phyloP scores from a whole-genome alignment of 2,888 invertebrate genomes.

The Alviniconcha strummeri region DNA sequence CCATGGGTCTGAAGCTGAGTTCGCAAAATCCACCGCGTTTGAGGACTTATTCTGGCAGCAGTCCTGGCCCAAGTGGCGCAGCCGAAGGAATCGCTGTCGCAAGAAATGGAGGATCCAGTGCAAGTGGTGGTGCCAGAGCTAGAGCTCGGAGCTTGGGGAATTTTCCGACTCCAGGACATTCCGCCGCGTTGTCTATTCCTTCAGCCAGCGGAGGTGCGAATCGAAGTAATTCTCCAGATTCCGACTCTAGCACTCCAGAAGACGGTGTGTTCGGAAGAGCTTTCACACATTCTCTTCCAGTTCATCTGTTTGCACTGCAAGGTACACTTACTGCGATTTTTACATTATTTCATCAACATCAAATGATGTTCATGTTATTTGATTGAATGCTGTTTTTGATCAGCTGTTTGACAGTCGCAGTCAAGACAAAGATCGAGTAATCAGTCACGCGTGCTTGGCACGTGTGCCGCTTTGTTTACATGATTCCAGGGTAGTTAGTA shows the following conservation, averaged over 20 bases:
- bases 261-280: conserved; percentile 54
- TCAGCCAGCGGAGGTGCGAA: conserved; percentile 59
- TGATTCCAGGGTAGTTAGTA: neutral
- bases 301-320: conserved; percentile 70
- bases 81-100: conserved; percentile 57
- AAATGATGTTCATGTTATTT: neutral
- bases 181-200: conserved; percentile 64
- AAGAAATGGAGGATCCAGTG: conserved; percentile 51
- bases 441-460: neutral
- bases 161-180: conserved; percentile 57
- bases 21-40: conserved; percentile 60
- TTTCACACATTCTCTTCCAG: conserved; percentile 66
- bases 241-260: conserved; percentile 71
- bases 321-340: conserved; percentile 50
- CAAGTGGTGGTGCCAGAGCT: conserved; percentile 50
- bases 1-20: conserved; percentile 69
- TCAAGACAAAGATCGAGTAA: neutral
- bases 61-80: conserved; percentile 50
- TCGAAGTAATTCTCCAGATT: conserved; percentile 67
- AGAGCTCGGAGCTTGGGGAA: conserved; percentile 68
- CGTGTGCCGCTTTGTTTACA: conserved; percentile 11
- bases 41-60: conserved; percentile 64
- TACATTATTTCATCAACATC: neutral
- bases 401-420: neutral
- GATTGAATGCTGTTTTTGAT: neutral